Base-by-base conservation (phyloP, 2,797 vertebrate species). In the Leuciscus waleckii region DNA sequence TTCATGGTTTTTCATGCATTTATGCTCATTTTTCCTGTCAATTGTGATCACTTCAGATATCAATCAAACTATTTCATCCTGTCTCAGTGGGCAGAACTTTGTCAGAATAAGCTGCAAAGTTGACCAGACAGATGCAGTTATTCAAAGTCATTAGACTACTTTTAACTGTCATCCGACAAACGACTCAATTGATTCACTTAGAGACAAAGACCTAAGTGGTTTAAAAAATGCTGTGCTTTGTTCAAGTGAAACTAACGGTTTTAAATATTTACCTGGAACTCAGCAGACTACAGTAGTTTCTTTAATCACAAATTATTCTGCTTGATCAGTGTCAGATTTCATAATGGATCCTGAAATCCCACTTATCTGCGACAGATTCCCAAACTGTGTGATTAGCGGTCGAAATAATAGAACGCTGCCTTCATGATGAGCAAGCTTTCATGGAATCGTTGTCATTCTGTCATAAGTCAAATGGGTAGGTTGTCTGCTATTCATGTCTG, bases 321-420 rank as follows among this genome's bases (percentile, higher is more conserved):
- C 75, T 84, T 79, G 51, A 84, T 69, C 75, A 70, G 51, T 79
- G 83, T 70, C 83, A 61, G n/a, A 84, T 78, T 77, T 70, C 65
- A 78, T 84, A 84, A 78, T 84, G 81, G 49, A 79, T 74, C 74
- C 41, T 80, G 35, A 32, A 49, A 63, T 83, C 63, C 63, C 63
- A 67, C 14, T 85, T 68, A 67, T 84, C 77, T 84, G 83, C 43
- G 41, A 67, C 86, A 70, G 37, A 74, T 71, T 78, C 82, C 21
- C 63, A 90, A 90, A 82, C 68, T 11, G 86, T 90, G 88, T 88
- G 81, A 92, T 90, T 90, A 91, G 89, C 90, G 85, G 82, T 85
- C 41, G 41, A 65, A 68, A 85, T 81, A 86, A 87, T 54, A 81
- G 81, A 88, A 69, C 16, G 56, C 43, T 84, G 37, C 51, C 26